Evolutionary conservation across 1,140 invertebrate species (phyloP).

Genomic region (Saccostrea cuccullata): DNA sequence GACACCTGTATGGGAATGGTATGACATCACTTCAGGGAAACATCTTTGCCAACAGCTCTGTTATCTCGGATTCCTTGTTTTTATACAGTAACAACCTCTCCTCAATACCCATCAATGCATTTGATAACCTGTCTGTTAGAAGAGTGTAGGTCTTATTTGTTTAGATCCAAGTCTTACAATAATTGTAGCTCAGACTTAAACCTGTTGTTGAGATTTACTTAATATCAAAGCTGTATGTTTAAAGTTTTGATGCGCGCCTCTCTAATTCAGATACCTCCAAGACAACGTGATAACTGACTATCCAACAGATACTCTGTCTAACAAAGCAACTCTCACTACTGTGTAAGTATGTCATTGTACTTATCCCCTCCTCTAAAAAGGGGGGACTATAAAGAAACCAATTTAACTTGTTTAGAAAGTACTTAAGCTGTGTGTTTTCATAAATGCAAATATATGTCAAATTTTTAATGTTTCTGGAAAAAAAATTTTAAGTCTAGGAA

Average conservation of each 20-base stretch:
- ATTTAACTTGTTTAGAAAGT: too few species aligned
- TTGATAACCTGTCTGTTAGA: slow-evolving; percentile 39
- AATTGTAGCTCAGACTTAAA: too few species aligned
- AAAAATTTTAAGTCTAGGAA: too few species aligned
- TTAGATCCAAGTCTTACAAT: too few species aligned
- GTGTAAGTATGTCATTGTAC: slow-evolving; percentile 40
- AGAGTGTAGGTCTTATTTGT: slow-evolving; percentile 45
- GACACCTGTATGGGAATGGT: slow-evolving; percentile 40
- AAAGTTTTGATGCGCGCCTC: not conserved
- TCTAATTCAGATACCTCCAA: slow-evolving; percentile 45
- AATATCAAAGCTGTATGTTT: not conserved
- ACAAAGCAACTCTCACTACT: slow-evolving; percentile 38
- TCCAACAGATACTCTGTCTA: slow-evolving; percentile 42
- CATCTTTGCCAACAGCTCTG: slow-evolving; percentile 53
- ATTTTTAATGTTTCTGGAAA: too few species aligned
- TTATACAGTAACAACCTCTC: slow-evolving; percentile 38
- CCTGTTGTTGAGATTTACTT: too few species aligned
- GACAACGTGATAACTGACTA: slow-evolving; percentile 51
- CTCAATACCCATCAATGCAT: slow-evolving; percentile 48
- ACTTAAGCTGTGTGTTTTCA: too few species aligned
- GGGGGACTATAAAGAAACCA: too few species aligned
- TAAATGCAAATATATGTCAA: too few species aligned
- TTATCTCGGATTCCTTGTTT: slow-evolving; percentile 6
- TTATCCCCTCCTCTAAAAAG: too few species aligned
- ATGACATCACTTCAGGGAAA: slow-evolving; percentile 45